Evolutionary conservation across 2,797 vertebrate genomes (phyloP), one percentile per base, ranked within the genome.

Genomic region (Rhinichthys osculus): DNA sequence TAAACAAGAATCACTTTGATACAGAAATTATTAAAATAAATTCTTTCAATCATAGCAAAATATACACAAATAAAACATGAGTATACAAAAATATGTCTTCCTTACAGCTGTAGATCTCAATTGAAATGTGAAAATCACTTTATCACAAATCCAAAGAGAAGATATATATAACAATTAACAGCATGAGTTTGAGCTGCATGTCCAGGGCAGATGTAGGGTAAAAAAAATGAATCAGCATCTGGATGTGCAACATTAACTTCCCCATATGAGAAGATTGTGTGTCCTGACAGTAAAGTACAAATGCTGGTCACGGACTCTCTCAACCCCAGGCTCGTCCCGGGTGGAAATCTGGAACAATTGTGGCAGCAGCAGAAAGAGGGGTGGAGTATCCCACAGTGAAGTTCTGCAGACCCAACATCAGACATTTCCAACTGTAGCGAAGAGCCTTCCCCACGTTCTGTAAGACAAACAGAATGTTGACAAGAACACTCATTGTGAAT

Each of bases 361-460:
- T 93, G 71, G 95, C 89, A 1, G 96, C 91, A 7, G 96, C 92
- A 0, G 94, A 93, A 3, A 97, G 93, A 0, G 97, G 97, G 38
- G 96, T 93, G 0, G 96, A 94, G 86, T 98, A 99, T 62, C 96
- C 96, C 0, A 95, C 91, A 0, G 97, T 95, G 27, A 98, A 95
- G 54, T 95, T 96, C 89, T 99, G 96, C 52, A 99, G 93, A 14
- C 98, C 97, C 0, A 97, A 89, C 91, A 97, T 92, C 42, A 99
- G 50, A 87, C 97, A 99, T 89, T 91, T 97, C 93, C 98, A 99
- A 21, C 97, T 97, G 92, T 95, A 95, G 70, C 93, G 93, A 85
- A 98, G 89, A 5, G 93, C 96, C 85, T 97, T 99, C 52, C 97
- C 94, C 0, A 98, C 92, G 1, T 98, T 99, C 98, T 99, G 88